A percentile compares a stretch with the other conserved stretches of the same genome.
phyloP scores from a whole-genome alignment of 2,113 vertebrate species.

The Nanorana parkeri region DNA sequence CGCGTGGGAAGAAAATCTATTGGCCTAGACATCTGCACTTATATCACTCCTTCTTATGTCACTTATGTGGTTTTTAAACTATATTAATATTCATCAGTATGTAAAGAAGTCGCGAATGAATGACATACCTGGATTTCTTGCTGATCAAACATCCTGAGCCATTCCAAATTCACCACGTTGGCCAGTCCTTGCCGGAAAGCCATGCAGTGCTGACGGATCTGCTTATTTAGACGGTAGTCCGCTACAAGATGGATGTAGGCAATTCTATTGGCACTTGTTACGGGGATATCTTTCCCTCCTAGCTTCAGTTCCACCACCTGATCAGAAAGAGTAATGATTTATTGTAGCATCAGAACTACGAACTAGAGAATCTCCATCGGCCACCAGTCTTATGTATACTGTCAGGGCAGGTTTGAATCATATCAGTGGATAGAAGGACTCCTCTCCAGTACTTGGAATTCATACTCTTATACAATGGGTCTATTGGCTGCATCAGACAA shows the following conservation, averaged over 20 bases:
- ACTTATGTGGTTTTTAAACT: neutral
- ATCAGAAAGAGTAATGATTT: slow-evolving; percentile 49
- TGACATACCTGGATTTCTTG: slow-evolving; percentile 92
- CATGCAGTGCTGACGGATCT: slow-evolving; percentile 93
- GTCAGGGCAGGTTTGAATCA: no score
- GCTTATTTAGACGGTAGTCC: slow-evolving; percentile 93
- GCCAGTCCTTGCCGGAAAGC: slow-evolving; percentile 96
- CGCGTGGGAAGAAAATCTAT: no score
- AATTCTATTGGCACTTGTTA: slow-evolving; percentile 93
- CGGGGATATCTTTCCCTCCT: slow-evolving; percentile 92
- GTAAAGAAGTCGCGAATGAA: neutral
- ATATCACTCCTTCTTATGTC: no score
- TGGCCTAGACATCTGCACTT: no score
- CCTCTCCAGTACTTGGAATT: no score
- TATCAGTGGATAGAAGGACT: no score
- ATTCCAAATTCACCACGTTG: slow-evolving; percentile 94
- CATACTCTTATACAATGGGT: no score
- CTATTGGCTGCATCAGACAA: no score
- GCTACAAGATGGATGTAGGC: slow-evolving; percentile 95
- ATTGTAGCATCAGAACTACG: neutral
- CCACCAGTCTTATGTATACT: no score
- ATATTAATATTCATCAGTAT: neutral
- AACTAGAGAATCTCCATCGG: neutral
- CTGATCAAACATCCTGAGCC: slow-evolving; percentile 98
- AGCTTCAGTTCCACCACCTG: slow-evolving; percentile 93